A percentile compares a stretch with the other conserved stretches of the same genome.
Evolutionary conservation across 2,113 vertebrate genomes (phyloP).

Genomic region (Oreochromis aureus): DNA sequence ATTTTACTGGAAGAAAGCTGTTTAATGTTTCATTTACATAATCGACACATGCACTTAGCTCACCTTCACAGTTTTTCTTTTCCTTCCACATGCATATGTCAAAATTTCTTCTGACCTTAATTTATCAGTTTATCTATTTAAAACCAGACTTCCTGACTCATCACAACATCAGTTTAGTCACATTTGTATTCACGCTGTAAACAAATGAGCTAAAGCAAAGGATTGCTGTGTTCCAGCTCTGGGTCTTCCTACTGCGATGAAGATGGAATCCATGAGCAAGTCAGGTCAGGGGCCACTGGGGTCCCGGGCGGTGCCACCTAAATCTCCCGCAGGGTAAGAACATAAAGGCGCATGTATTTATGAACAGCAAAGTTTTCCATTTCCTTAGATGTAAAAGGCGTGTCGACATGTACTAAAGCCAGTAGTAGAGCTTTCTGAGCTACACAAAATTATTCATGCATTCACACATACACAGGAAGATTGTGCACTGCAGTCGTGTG

Average conservation of each 20-base stretch:
- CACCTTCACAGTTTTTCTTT: not conserved
- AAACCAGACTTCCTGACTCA: not conserved
- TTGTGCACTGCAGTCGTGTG: not conserved
- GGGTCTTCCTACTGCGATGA: constrained; percentile 76
- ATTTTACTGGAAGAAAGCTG: not conserved
- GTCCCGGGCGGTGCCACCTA: constrained; percentile 77
- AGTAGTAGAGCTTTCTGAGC: not conserved
- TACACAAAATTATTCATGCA: not conserved
- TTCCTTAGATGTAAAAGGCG: not conserved
- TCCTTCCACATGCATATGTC: not conserved
- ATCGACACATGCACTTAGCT: not conserved
- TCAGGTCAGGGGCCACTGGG: constrained; percentile 66
- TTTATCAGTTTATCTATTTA: not conserved
- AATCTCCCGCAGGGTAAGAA: constrained; percentile 74
- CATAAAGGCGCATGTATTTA: not conserved
- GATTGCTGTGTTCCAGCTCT: constrained; percentile 56
- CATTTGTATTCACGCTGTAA: not conserved
- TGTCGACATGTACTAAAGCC: not conserved
- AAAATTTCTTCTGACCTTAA: not conserved
- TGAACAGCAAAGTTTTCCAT: not conserved
- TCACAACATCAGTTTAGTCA: not conserved
- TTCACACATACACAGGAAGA: not conserved
- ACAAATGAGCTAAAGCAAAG: not conserved
- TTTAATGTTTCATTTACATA: not conserved
- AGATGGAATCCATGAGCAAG: constrained; percentile 86